phyloP scores from a whole-genome alignment of 2,797 vertebrate species.

The Aeoliscus strigatus region DNA sequence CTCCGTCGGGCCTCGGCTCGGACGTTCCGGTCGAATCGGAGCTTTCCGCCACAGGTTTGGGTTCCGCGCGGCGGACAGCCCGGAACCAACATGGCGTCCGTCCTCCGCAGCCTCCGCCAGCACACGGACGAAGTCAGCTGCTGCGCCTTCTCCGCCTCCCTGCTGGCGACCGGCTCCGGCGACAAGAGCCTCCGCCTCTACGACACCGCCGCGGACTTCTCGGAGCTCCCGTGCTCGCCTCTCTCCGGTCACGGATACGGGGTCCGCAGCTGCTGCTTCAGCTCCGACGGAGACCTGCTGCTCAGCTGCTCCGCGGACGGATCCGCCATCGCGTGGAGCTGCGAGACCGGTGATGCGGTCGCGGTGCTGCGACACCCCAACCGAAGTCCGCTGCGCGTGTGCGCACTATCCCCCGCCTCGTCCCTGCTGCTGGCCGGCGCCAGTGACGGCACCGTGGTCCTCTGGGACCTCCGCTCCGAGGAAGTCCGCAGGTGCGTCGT shows the following conservation, averaged over 20 bases:
- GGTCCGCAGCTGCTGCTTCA: slow-evolving; percentile 87
- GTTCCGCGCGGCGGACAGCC: background rate
- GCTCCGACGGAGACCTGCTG: slow-evolving; percentile 69
- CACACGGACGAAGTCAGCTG: slow-evolving; percentile 82
- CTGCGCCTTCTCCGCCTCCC: slow-evolving; percentile 77
- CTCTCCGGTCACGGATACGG: slow-evolving; percentile 77
- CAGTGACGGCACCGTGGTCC: slow-evolving; percentile 75
- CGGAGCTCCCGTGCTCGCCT: slow-evolving; percentile 77
- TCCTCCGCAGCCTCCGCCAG: slow-evolving; percentile 70
- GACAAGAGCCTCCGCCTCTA: slow-evolving; percentile 85
- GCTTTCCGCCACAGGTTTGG: too few species aligned
- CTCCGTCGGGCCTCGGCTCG: too few species aligned
- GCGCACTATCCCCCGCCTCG: slow-evolving; percentile 72
- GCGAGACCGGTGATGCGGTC: slow-evolving; percentile 57
- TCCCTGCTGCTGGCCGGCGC: slow-evolving; percentile 71
- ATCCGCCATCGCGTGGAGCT: slow-evolving; percentile 68
- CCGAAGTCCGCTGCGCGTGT: slow-evolving; percentile 78
- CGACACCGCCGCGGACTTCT: slow-evolving; percentile 66
- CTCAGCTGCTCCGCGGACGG: slow-evolving; percentile 86
- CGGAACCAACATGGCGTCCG: slow-evolving; percentile 71
- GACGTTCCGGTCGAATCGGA: too few species aligned
- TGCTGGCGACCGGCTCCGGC: slow-evolving; percentile 79
- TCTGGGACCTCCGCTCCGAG: slow-evolving; percentile 76
- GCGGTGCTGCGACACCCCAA: slow-evolving; percentile 72
- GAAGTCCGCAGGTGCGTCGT: slow-evolving; percentile 69